Percentiles rank a stretch among this genome's conserved stretches.
Evolutionary conservation across 1,140 invertebrate species (phyloP).

Genomic region (Dinothrombium tinctorium): DNA sequence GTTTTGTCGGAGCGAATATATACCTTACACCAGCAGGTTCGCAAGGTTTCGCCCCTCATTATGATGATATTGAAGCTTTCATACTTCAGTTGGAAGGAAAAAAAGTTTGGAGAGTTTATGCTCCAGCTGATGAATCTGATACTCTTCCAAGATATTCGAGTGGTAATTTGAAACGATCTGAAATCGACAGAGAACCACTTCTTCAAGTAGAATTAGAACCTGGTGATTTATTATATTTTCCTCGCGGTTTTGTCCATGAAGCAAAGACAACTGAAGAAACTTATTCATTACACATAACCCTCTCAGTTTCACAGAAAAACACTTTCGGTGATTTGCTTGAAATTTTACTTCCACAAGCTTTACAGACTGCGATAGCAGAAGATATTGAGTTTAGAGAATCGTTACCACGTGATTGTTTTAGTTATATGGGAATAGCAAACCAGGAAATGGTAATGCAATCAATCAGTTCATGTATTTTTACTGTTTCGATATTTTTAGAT

Average conservation of each 20-base stretch:
- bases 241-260: constrained; percentile 73
- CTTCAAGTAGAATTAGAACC: constrained; percentile 52
- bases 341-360: constrained; percentile 43
- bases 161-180: constrained; percentile 46
- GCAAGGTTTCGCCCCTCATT: constrained; percentile 95
- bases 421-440: constrained; percentile 41
- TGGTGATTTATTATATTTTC: constrained; percentile 73
- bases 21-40: constrained; percentile 67
- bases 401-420: constrained; percentile 49
- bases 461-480: not conserved
- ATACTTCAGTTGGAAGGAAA: constrained; percentile 84
- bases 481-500: constrained; percentile 15
- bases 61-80: constrained; percentile 96
- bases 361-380: constrained; percentile 41
- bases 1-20: constrained; percentile 27
- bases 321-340: constrained; percentile 67
- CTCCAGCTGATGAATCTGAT: constrained; percentile 28
- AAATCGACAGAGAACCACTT: constrained; percentile 48
- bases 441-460: constrained; percentile 20
- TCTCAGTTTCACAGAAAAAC: constrained; percentile 75
- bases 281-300: constrained; percentile 75
- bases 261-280: constrained; percentile 35
- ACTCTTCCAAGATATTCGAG: constrained; percentile 53
- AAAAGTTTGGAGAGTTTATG: constrained; percentile 80
- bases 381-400: constrained; percentile 49